Evolutionary conservation across 2,797 vertebrate species (phyloP).

Genomic region (Staurois parvus): DNA sequence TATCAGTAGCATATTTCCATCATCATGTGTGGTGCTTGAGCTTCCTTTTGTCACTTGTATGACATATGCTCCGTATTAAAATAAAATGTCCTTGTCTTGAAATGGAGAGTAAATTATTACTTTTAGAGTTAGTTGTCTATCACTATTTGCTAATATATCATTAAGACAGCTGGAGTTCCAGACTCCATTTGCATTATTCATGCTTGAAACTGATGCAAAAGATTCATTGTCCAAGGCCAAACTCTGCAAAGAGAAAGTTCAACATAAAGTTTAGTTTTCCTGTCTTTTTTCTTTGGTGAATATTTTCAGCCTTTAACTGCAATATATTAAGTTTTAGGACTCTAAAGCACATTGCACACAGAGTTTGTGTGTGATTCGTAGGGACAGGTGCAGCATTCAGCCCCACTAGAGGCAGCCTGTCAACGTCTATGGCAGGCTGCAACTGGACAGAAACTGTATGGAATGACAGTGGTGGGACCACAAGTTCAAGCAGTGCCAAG

Average conservation of each 20-base stretch:
- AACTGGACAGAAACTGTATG: no score
- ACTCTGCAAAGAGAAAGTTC: background rate
- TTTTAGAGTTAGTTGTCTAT: constrained; percentile 12
- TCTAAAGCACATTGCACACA: no score
- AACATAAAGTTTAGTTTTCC: background rate
- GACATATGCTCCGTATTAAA: constrained; percentile 19
- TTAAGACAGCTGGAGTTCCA: constrained; percentile 14
- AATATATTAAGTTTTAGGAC: no score
- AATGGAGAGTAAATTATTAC: constrained; percentile 5
- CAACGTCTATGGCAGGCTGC: no score
- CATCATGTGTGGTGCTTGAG: background rate
- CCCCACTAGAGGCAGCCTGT: no score
- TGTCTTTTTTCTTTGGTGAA: no score
- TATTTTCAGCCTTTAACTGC: background rate
- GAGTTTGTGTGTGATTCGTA: no score
- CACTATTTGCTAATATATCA: constrained; percentile 40
- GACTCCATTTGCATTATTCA: constrained; percentile 34
- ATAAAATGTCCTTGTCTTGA: constrained; percentile 17
- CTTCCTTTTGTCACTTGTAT: constrained; percentile 13
- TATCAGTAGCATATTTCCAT: background rate
- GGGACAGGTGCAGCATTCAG: no score
- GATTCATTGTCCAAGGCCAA: constrained; percentile 36
- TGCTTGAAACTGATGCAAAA: background rate
- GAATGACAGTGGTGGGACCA: no score
- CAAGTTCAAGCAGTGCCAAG: no score